phyloP scores from a whole-genome alignment of 1,140 invertebrate genomes.

The Subanguina moxae region DNA sequence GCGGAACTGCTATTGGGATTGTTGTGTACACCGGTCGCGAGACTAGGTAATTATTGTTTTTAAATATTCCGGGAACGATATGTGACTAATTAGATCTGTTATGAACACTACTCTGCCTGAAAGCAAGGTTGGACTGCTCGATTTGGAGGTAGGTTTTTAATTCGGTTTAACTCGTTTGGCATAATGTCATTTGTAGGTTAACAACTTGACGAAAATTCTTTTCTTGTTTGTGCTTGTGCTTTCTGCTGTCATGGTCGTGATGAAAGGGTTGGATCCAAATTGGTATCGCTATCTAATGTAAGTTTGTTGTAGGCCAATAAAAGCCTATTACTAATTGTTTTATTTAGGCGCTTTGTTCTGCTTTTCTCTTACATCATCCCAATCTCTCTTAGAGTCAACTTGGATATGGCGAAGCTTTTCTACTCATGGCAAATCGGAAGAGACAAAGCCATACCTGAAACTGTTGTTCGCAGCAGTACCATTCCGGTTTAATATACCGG shows the following conservation, averaged over 20 bases:
- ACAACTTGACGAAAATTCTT: conserved; percentile 67
- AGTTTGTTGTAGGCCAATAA: conserved; percentile 4
- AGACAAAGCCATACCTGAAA: conserved; percentile 84
- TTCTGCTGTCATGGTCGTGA: conserved; percentile 82
- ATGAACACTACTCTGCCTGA: conserved; percentile 96
- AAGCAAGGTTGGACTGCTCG: conserved; percentile 87
- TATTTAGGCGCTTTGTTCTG: conserved; percentile 70
- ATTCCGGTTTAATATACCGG: conserved; percentile 73
- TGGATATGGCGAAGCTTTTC: conserved; percentile 96
- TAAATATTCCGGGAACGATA: not conserved
- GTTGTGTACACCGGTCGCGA: conserved; percentile 95
- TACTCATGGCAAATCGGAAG: conserved; percentile 93
- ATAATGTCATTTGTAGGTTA: conserved; percentile 26
- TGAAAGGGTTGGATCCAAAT: conserved; percentile 49
- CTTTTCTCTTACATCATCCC: conserved; percentile 99
- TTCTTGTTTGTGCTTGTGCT: conserved; percentile 86
- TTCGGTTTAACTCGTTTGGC: not conserved
- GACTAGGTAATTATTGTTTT: conserved; percentile 66
- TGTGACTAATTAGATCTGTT: conserved; percentile 65
- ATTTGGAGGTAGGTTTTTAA: conserved; percentile 68
- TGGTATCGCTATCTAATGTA: conserved; percentile 96
- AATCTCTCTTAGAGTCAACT: conserved; percentile 90
- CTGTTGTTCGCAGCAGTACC: conserved; percentile 94
- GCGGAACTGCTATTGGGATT: conserved; percentile 83
- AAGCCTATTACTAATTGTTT: too few relatives aligned